phyloP scores from a whole-genome alignment of 1,140 invertebrate genomes.

The Subanguina moxae region DNA sequence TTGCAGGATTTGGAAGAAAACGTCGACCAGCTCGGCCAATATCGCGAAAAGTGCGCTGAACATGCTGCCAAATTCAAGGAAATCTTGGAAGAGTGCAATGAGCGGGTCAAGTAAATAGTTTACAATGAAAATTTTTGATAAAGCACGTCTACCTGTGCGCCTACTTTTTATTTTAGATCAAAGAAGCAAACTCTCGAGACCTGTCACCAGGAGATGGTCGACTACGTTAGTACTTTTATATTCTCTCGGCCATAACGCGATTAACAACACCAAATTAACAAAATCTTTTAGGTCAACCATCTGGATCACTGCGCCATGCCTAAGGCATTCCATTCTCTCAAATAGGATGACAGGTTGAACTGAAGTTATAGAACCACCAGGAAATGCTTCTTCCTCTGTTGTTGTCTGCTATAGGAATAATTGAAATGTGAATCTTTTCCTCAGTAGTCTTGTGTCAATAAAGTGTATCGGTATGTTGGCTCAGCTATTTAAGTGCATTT shows the following conservation, averaged over 20 bases:
- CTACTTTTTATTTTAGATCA: neutral
- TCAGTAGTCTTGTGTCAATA: too few species aligned
- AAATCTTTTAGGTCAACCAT: conserved; percentile 25
- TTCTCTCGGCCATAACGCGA: too few species aligned
- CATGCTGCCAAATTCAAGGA: conserved; percentile 51
- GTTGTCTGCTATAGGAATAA: too few species aligned
- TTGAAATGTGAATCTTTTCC: too few species aligned
- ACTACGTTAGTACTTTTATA: conserved; percentile 39
- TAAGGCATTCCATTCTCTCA: conserved; percentile 51
- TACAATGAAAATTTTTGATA: conserved; percentile 40
- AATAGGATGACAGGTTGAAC: conserved; percentile 26
- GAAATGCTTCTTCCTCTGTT: too few species aligned
- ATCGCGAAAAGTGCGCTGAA: conserved; percentile 46
- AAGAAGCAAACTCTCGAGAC: conserved; percentile 1
- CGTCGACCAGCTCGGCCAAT: conserved; percentile 49
- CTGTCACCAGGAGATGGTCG: conserved; percentile 50
- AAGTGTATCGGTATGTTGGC: too few species aligned
- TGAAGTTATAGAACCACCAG: too few species aligned
- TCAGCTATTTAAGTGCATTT: too few species aligned
- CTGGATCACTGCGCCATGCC: conserved; percentile 56
- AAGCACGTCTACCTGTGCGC: conserved; percentile 8
- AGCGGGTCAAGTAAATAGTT: conserved; percentile 43
- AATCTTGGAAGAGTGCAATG: conserved; percentile 53
- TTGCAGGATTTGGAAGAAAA: conserved; percentile 36
- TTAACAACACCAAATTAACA: too few species aligned